These are phyloP conservation scores for Paralvinella palmiformis DNA, from an alignment of 1,140 invertebrate species.

Conservation along the genomic window DNA sequence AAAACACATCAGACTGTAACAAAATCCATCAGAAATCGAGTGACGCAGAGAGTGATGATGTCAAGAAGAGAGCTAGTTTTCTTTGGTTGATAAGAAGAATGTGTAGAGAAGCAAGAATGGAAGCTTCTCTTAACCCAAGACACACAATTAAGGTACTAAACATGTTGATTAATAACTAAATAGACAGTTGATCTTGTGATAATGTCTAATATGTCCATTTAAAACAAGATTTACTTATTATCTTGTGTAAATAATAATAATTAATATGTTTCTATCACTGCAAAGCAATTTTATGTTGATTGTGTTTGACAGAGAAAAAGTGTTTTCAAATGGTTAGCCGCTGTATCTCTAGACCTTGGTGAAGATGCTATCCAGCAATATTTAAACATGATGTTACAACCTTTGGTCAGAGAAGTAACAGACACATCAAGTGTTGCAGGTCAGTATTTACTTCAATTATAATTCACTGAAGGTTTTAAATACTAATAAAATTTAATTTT, in stretches of 20 bases:
- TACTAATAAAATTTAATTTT: not conserved
- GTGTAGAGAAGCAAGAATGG: slow-evolving; percentile 64
- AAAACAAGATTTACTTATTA: too few species aligned
- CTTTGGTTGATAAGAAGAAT: slow-evolving; percentile 65
- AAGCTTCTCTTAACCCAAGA: slow-evolving; percentile 58
- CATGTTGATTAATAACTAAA: not conserved
- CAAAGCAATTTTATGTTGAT: not conserved
- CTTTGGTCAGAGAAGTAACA: slow-evolving; percentile 60
- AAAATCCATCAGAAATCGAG: slow-evolving; percentile 40
- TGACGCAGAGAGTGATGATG: too few species aligned
- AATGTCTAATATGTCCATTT: not conserved
- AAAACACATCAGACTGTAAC: slow-evolving; percentile 20
- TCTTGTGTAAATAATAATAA: not conserved
- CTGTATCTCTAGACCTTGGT: slow-evolving; percentile 57
- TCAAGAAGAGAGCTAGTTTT: slow-evolving; percentile 31
- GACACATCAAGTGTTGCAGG: slow-evolving; percentile 26
- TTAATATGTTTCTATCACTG: not conserved
- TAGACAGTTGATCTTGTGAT: not conserved
- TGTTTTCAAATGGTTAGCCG: slow-evolving; percentile 69
- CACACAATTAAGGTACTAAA: slow-evolving; percentile 50
- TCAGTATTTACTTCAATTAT: slow-evolving; percentile 21
- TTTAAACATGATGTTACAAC: slow-evolving; percentile 58
- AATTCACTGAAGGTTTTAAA: too few species aligned
- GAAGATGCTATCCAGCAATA: slow-evolving; percentile 54
- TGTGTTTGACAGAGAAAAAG: slow-evolving; percentile 56